Percentiles rank a stretch among this genome's conserved stretches.
Evolutionary conservation across 2,113 vertebrate species (phyloP).

Genomic region (Suricata suricatta): DNA sequence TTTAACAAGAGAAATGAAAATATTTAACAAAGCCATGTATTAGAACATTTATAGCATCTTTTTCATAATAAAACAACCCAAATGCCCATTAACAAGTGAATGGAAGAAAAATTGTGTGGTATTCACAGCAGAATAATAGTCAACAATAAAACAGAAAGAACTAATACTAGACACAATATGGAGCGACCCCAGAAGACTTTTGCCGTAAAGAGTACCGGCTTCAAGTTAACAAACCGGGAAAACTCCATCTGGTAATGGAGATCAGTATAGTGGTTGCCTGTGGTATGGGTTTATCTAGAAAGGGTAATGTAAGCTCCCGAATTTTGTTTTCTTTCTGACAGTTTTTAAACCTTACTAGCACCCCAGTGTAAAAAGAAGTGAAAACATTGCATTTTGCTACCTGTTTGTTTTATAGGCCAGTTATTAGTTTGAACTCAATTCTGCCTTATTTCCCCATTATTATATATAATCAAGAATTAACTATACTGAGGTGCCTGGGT

Average conservation of each 20-base stretch:
- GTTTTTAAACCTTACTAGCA: not conserved
- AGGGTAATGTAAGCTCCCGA: not conserved
- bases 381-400: not conserved
- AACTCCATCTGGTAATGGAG: not conserved
- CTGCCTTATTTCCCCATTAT: not conserved
- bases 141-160: not conserved
- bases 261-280: not conserved
- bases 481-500: not conserved
- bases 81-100: not conserved
- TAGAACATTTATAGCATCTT: not conserved
- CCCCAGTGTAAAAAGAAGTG: not conserved
- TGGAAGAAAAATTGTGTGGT: not conserved
- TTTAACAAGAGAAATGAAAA: conserved; percentile 32
- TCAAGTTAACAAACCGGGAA: not conserved
- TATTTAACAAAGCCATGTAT: not conserved
- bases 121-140: not conserved
- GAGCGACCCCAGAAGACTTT: not conserved
- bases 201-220: not conserved
- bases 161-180: not conserved
- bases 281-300: not conserved
- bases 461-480: not conserved
- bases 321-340: not conserved
- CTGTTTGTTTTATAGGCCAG: not conserved
- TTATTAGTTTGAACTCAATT: not conserved
- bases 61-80: not conserved